A percentile compares a stretch with the other conserved stretches of the same genome.
phyloP scores from a whole-genome alignment of 2,888 invertebrate genomes.

The Agrenia bidenticulata region DNA sequence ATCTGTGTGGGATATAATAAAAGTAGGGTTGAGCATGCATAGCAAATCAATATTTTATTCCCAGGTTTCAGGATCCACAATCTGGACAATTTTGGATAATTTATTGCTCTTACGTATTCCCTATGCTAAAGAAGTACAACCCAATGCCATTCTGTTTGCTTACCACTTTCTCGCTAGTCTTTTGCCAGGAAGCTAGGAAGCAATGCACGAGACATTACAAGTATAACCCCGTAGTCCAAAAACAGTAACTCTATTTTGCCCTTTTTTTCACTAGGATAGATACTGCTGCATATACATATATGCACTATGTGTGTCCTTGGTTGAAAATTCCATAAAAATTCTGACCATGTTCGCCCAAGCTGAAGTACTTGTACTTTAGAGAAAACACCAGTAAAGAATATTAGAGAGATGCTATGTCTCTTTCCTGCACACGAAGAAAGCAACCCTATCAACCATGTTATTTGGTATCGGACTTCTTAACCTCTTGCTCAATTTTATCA shows the following conservation, averaged over 20 bases:
- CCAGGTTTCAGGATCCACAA: constrained; percentile 2
- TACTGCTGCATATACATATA: not conserved
- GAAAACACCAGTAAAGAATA: not conserved
- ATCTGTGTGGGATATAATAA: not conserved
- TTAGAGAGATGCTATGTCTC: too few relatives aligned
- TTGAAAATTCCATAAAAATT: constrained; percentile 11
- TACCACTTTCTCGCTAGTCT: not conserved
- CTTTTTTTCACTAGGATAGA: not conserved
- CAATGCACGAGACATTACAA: not conserved
- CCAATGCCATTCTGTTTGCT: not conserved
- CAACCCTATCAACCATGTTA: too few relatives aligned
- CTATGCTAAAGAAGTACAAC: not conserved
- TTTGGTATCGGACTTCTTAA: too few relatives aligned
- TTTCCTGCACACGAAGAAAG: too few relatives aligned
- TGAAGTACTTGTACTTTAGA: not conserved
- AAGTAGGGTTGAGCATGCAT: not conserved
- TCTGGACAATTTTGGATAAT: constrained; percentile 23
- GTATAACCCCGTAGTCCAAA: not conserved
- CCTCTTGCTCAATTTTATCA: too few relatives aligned
- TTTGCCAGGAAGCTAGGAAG: not conserved
- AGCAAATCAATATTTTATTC: constrained; percentile 21
- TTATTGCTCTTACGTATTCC: constrained; percentile 17
- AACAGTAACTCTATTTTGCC: not conserved
- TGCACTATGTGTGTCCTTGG: not conserved
- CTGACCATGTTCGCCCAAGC: not conserved